phyloP scores from a whole-genome alignment of 2,888 invertebrate genomes.

The Nematopogon swammerdamellus region DNA sequence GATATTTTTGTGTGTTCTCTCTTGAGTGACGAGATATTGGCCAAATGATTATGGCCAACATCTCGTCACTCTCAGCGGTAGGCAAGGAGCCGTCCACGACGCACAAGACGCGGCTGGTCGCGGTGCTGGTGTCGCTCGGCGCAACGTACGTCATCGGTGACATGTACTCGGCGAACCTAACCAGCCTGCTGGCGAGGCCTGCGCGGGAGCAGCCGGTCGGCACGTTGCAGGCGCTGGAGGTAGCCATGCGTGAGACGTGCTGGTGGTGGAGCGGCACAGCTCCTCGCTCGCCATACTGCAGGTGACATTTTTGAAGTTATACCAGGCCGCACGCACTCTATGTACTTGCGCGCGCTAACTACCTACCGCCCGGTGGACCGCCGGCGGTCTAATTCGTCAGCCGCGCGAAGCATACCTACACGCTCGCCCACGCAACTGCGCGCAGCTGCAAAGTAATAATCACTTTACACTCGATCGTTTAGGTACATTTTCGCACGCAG shows the following conservation, averaged over 20 bases:
- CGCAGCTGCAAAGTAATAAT: too few species aligned
- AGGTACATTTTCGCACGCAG: too few species aligned
- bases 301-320: slow-evolving; percentile 32
- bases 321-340: too few species aligned
- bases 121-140: slow-evolving; percentile 67
- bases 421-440: too few species aligned
- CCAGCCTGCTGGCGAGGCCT: slow-evolving; percentile 69
- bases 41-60: too few species aligned
- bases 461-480: too few species aligned
- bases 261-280: slow-evolving; percentile 71
- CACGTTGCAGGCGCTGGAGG: slow-evolving; percentile 61
- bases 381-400: too few species aligned
- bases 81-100: slow-evolving; percentile 60
- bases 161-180: slow-evolving; percentile 75
- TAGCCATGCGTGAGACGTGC: slow-evolving; percentile 60
- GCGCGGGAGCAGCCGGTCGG: slow-evolving; percentile 68
- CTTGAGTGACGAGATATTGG: too few species aligned
- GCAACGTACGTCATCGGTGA: slow-evolving; percentile 76
- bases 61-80: slow-evolving; percentile 28
- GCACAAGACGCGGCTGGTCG: slow-evolving; percentile 65
- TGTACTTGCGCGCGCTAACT: too few species aligned
- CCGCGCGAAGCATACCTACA: too few species aligned
- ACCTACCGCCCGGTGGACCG: too few species aligned
- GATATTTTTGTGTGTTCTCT: too few species aligned
- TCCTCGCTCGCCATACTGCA: slow-evolving; percentile 68